Percentiles rank a stretch among this genome's conserved stretches.
phyloP scores from a whole-genome alignment of 2,797 vertebrate species.

The Thaleichthys pacificus region DNA sequence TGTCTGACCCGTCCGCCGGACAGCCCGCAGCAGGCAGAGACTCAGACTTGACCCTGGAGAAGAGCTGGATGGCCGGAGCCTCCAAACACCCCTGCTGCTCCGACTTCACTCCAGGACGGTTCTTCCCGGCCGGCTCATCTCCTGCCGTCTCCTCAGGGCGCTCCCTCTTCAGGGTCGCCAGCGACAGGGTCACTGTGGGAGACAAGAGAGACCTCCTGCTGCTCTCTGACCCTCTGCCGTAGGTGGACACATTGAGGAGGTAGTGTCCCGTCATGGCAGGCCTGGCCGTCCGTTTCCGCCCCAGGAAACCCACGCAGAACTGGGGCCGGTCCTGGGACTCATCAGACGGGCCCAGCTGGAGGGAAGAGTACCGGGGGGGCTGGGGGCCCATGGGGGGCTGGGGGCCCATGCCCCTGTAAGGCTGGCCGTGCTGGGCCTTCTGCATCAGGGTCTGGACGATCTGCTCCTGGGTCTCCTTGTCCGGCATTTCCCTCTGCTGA shows the following conservation, averaged over 20 bases:
- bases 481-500: constrained; percentile 76
- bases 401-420: constrained; percentile 48
- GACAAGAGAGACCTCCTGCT: constrained; percentile 75
- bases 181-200: constrained; percentile 62
- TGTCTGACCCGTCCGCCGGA: constrained; percentile 53
- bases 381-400: constrained; percentile 69
- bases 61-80: constrained; percentile 33
- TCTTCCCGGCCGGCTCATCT: constrained; percentile 44
- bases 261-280: constrained; percentile 98
- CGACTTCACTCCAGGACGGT: constrained; percentile 48
- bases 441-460: constrained; percentile 86
- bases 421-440: constrained; percentile 79
- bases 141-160: constrained; percentile 53
- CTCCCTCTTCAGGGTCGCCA: constrained; percentile 69
- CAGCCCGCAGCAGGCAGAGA: constrained; percentile 43
- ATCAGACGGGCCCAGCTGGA: constrained; percentile 66
- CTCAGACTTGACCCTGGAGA: constrained; percentile 69
- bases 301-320: constrained; percentile 81
- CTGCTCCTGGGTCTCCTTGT: constrained; percentile 84
- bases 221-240: constrained; percentile 87
- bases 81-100: constrained; percentile 70
- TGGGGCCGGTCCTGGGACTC: constrained; percentile 73
- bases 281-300: constrained; percentile 82
- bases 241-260: constrained; percentile 95
- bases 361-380: constrained; percentile 66